These are phyloP conservation scores for Leptobrachium ailaonicum DNA, from an alignment of 2,113 vertebrate genomes.

Conservation along the genomic window DNA sequence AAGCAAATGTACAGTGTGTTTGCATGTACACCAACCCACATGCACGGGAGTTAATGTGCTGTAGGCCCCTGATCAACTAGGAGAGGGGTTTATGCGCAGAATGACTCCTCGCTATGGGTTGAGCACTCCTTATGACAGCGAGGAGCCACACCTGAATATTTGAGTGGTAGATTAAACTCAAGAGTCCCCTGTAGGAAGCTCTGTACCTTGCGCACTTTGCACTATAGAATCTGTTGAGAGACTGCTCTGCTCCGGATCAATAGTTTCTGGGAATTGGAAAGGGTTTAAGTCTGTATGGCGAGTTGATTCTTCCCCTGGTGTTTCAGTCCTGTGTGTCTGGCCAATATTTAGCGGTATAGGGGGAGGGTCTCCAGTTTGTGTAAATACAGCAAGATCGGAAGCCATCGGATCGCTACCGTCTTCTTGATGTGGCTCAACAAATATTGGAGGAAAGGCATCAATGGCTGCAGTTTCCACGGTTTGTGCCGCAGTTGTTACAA, in stretches of 20 bases:
- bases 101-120: conserved; percentile 4
- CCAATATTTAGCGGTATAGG: neutral
- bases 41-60: conserved; percentile 6
- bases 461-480: conserved; percentile 6
- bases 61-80: conserved; percentile 13
- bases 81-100: neutral
- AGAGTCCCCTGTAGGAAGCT: conserved; percentile 8
- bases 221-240: neutral
- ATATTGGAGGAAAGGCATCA: neutral
- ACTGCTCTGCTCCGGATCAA: conserved; percentile 9
- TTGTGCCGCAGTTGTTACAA: neutral
- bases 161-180: neutral
- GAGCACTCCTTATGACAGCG: neutral
- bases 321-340: conserved; percentile 9
- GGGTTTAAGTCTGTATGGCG: conserved; percentile 16
- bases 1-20: conserved; percentile 9
- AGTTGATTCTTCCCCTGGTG: neutral
- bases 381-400: conserved; percentile 8
- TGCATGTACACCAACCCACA: conserved; percentile 19
- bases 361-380: conserved; percentile 41
- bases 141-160: conserved; percentile 4
- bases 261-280: neutral
- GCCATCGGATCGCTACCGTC: neutral
- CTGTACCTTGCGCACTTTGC: conserved; percentile 4
- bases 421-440: conserved; percentile 1